Evolutionary conservation across 2,113 vertebrate species (phyloP), one percentile per base, ranked within the genome.

Genomic region (Lepus europaeus): DNA sequence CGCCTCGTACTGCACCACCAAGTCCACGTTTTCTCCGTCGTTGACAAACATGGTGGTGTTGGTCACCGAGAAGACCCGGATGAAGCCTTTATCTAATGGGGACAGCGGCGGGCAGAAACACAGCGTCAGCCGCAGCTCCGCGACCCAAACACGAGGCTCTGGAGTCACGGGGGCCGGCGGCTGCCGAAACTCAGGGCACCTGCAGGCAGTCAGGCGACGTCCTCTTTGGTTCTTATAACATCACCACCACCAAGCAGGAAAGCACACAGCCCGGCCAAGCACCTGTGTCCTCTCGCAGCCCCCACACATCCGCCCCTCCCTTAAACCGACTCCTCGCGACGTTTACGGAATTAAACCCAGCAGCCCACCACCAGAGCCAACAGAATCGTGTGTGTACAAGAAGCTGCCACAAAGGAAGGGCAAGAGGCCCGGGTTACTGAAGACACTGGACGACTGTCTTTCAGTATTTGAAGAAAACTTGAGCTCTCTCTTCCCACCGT

Each of bases 21-120:
- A 97, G 29, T 99, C 98, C 70, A 99, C 97, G 94, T 99, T 99
- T 95, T 99, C 99, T 1, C 99, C 99, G 20, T 99, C 98, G 4
- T 99, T 99, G n/a, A 99, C 98, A 77, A 98, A 98, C 86, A 99
- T 93, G 2, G 99, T 99, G 51, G 98, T 98, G 97, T 99, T 99
- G 78, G 96, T 98, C 77, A 96, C 89, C 12, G 98, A 97, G 51
- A 97, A 97, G 93, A 99, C 95, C 90, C 96, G 98, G 92, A 99
- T 98, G 98, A 99, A 99, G 94, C 99, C 99, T 98, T 98, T 99
- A 93, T 99, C 99, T 99, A 97, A 94, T 94, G 84, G 14, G 56
- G 96, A 95, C 7, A 90, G 70, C 89, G 53, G 13, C 95, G 39
- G 88, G 94, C 17, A 97, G 91, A 96, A 76, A 83, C 4, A 19